Conservation (phyloP, 1,140 invertebrate species). For the Psilanteris sp. region DNA sequence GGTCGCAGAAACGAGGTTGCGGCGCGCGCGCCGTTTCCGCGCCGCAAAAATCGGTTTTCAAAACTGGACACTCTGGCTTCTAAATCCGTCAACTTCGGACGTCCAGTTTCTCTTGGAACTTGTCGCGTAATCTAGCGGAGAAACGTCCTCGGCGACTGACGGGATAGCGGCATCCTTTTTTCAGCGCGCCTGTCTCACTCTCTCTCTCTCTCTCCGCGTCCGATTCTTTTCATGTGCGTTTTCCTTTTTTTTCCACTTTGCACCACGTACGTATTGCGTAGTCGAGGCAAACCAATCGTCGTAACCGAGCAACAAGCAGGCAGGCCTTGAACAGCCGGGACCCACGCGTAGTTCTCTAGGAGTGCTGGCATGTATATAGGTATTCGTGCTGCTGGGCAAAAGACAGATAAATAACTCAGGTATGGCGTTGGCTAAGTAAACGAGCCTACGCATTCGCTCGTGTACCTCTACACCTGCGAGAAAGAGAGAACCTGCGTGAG, state of each 20-base stretch:
- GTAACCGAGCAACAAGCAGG: slow-evolving; percentile 62
- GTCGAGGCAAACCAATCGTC: slow-evolving; percentile 65
- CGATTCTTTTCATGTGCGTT: slow-evolving; percentile 57
- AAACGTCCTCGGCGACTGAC: slow-evolving; percentile 63
- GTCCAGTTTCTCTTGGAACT: slow-evolving; percentile 38
- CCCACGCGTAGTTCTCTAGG: slow-evolving; percentile 68
- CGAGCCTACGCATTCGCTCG: slow-evolving; percentile 74
- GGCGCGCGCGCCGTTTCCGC: slow-evolving; percentile 3
- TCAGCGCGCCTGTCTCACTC: no score
- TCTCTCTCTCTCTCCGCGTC: slow-evolving; percentile 2
- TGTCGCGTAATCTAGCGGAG: slow-evolving; percentile 53
- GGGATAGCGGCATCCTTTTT: no score
- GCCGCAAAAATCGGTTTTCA: slow-evolving; percentile 22
- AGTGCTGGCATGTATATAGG: slow-evolving; percentile 70
- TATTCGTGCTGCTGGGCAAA: slow-evolving; percentile 76
- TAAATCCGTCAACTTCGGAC: slow-evolving; percentile 46
- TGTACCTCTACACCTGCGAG: slow-evolving; percentile 69
- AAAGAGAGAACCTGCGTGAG: slow-evolving; percentile 55
- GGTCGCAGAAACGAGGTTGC: slow-evolving; percentile 1
- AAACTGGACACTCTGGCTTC: slow-evolving; percentile 47
- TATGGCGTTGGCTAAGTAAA: slow-evolving; percentile 79
- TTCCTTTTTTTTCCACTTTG: slow-evolving; percentile 65
- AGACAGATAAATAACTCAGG: slow-evolving; percentile 79
- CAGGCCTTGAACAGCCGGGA: slow-evolving; percentile 67
- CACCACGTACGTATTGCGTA: slow-evolving; percentile 67